A percentile compares a stretch with the other conserved stretches of the same genome.
Evolutionary conservation across 2,888 invertebrate genomes (phyloP).

Genomic region (Eurois occulta): DNA sequence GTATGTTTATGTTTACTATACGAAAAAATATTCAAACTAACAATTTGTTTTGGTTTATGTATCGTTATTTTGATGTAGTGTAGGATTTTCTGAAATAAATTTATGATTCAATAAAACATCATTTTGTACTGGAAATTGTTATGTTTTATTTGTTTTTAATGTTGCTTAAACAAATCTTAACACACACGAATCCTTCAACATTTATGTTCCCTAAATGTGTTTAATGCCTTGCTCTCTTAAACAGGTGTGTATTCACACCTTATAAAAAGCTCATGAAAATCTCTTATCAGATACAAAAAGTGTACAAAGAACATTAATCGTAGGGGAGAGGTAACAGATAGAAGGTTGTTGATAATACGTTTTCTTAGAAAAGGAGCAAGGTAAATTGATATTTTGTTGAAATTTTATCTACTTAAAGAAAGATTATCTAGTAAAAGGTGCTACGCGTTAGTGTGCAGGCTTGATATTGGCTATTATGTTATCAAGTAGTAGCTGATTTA

Average conservation of each 20-base stretch:
- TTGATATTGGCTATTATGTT: neutral
- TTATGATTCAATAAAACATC: constrained; percentile 1
- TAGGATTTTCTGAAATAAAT: constrained; percentile 39
- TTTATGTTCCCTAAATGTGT: neutral
- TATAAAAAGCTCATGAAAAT: constrained; percentile 30
- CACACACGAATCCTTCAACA: neutral
- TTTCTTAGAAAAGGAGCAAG: constrained; percentile 20
- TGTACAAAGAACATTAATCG: constrained; percentile 41
- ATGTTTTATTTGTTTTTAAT: neutral
- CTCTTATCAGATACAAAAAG: constrained; percentile 33
- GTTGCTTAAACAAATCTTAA: neutral
- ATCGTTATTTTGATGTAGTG: constrained; percentile 29
- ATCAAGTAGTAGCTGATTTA: neutral
- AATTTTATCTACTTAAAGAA: constrained; percentile 6
- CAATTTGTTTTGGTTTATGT: constrained; percentile 22
- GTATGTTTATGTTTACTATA: constrained; percentile 27
- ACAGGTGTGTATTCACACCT: constrained; percentile 34
- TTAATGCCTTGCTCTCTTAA: neutral
- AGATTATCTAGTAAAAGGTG: neutral
- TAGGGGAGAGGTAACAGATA: constrained; percentile 12
- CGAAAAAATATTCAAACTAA: constrained; percentile 25
- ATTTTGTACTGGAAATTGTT: neutral
- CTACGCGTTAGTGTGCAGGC: neutral
- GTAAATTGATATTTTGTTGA: constrained; percentile 37
- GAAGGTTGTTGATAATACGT: constrained; percentile 17